Evolutionary conservation across 2,113 vertebrate species (phyloP), one percentile per base, ranked within the genome.

Genomic region (Bungarus multicinctus): DNA sequence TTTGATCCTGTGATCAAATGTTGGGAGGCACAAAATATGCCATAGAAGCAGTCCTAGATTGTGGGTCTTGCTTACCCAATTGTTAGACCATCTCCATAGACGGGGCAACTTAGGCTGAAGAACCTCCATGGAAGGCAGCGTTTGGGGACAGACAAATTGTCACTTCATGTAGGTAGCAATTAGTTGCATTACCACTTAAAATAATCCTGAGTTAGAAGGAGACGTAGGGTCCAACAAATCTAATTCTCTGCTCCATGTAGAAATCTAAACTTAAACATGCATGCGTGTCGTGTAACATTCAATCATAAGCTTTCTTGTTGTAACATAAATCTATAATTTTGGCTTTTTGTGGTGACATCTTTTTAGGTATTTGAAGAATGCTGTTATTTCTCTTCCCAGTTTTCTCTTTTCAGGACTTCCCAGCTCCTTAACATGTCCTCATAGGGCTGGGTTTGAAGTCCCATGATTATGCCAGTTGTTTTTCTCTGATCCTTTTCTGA

Each of bases 21-120:
- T 91, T 69, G 87, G 47, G 74, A 95, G 96, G 93, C 92, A 92
- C 91, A 89, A 94, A 93, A 43, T 53, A 92, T 95, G 60, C 60
- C 30, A 2, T 69, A 4, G 30, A 69, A n/a, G 27, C 4, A 69
- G 11, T 69, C 30, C 12, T n/a, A n/a, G 60, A n/a, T 39, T 57
- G 74, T 93, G 45, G 90, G 94, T 74, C 14, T 60, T 93, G 58
- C 92, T 9, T 93, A 18, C 87, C 87, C 52, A 27, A 5, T 87
- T 27, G 45, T 30, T 87, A 87, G 45, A 4, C 25, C 12, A 52
- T 14, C 5, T 52, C 27, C 47, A 5, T n/a, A 88, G 34, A 34
- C 2, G 2, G n/a, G 3, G 87, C 30, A 88, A 16, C n/a, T 55
- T 39, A 88, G 87, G 60, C 30, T n/a, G 27, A n/a, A 64, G 60